A percentile compares a stretch with the other conserved stretches of the same genome.
Evolutionary conservation across 2,113 vertebrate genomes (phyloP).

Genomic region (Hymenochirus boettgeri): DNA sequence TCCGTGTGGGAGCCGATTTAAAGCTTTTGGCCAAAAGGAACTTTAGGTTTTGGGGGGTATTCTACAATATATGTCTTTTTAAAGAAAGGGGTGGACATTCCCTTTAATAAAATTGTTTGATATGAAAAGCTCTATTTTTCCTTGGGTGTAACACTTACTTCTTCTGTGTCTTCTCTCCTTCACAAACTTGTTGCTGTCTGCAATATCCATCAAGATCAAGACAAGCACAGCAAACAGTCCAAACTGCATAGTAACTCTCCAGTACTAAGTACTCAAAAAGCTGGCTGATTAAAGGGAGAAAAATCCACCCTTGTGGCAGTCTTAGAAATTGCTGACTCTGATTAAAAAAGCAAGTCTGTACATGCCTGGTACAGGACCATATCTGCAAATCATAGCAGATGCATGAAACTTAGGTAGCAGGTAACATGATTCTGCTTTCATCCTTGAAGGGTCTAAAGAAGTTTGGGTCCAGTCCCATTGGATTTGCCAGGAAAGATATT

Average conservation of each 20-base stretch:
- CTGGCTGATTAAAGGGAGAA: conserved; percentile 65
- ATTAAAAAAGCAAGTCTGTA: conserved; percentile 66
- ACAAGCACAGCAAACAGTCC: conserved; percentile 86
- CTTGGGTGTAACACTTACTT: conserved; percentile 71
- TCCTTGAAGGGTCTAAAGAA: conserved; percentile 62
- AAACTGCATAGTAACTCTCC: conserved; percentile 93
- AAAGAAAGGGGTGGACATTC: too few species aligned
- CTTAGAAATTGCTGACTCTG: conserved; percentile 47
- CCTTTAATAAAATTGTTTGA: too few species aligned
- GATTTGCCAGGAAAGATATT: conserved; percentile 44
- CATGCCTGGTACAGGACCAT: conserved; percentile 53
- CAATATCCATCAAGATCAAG: conserved; percentile 84
- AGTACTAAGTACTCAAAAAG: conserved; percentile 67
- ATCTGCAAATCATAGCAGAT: conserved; percentile 60
- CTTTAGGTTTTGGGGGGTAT: too few species aligned
- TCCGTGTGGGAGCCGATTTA: too few species aligned
- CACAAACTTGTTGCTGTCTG: conserved; percentile 71
- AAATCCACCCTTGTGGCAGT: conserved; percentile 53
- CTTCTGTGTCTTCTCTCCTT: conserved; percentile 87
- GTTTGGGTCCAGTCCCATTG: conserved; percentile 54
- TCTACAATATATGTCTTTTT: too few species aligned
- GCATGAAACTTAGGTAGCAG: conserved; percentile 52
- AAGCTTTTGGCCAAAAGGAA: too few species aligned
- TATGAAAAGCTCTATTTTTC: too few species aligned
- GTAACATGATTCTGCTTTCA: conserved; percentile 63